Conservation (phyloP, 2,113 vertebrate genomes). For the Cacatua alba region DNA sequence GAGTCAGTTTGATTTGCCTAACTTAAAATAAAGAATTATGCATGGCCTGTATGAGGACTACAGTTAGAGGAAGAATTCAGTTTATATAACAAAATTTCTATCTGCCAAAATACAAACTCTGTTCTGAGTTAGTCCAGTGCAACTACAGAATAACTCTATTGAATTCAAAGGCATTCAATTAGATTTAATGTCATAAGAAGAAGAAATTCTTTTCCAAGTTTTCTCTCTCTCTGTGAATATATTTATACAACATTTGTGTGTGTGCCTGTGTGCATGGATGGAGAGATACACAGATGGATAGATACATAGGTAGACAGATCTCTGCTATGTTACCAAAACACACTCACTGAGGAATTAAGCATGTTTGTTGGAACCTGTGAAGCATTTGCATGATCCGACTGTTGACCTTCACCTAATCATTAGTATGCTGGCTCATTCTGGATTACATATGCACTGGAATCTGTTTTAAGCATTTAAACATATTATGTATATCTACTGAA, state of each 20-base stretch:
- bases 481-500: not conserved
- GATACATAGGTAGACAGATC: not conserved
- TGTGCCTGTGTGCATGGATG: fast-evolving
- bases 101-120: not conserved
- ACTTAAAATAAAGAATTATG: not conserved
- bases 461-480: not conserved
- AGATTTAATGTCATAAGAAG: not conserved
- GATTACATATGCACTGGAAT: not conserved
- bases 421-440: not conserved
- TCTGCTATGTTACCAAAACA: not conserved
- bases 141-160: not conserved
- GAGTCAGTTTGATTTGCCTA: not conserved
- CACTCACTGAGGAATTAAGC: not conserved
- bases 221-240: not conserved
- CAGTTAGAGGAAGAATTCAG: not conserved
- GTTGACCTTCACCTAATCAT: not conserved
- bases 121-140: not conserved
- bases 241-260: not conserved
- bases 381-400: not conserved
- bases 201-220: not conserved
- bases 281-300: not conserved
- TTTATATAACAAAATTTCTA: not conserved
- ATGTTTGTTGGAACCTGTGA: not conserved
- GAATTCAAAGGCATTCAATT: not conserved
- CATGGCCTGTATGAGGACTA: not conserved